These are phyloP conservation scores for Neria commutata DNA, from an alignment of 2,888 invertebrate genomes.

Conservation along the genomic window DNA sequence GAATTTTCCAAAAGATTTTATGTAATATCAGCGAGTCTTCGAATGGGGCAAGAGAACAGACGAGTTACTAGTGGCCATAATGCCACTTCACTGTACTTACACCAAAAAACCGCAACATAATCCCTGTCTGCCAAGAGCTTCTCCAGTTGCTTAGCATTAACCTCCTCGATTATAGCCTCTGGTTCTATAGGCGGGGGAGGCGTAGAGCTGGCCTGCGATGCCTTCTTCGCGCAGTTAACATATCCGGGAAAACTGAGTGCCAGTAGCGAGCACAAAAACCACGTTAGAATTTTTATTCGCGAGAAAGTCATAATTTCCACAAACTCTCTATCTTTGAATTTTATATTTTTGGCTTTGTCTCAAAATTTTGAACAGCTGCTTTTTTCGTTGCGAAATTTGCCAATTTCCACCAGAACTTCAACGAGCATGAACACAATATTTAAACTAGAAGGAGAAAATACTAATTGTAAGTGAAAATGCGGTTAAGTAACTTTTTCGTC, in stretches of 20 bases:
- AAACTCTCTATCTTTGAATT: slow-evolving; percentile 39
- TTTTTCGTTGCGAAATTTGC: slow-evolving; percentile 15
- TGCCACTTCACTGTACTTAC: slow-evolving; percentile 79
- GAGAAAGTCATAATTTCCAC: slow-evolving; percentile 63
- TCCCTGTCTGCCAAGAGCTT: slow-evolving; percentile 88
- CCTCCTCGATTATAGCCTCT: slow-evolving; percentile 89
- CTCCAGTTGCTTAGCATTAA: slow-evolving; percentile 90
- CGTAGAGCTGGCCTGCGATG: slow-evolving; percentile 56
- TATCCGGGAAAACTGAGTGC: slow-evolving; percentile 61
- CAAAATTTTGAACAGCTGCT: slow-evolving; percentile 21
- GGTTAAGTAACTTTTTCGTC: slow-evolving; percentile 23
- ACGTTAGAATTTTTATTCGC: slow-evolving; percentile 61
- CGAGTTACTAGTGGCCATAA: no score
- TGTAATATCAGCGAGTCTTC: no score
- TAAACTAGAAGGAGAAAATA: slow-evolving; percentile 23
- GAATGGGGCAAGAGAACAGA: no score
- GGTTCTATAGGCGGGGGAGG: slow-evolving; percentile 53
- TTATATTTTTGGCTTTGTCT: slow-evolving; percentile 30
- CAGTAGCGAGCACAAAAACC: slow-evolving; percentile 60
- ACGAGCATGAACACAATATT: slow-evolving; percentile 30
- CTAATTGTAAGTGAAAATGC: slow-evolving; percentile 20
- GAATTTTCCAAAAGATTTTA: slow-evolving; percentile 4
- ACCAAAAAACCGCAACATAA: slow-evolving; percentile 95
- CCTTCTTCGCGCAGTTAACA: slow-evolving; percentile 61
- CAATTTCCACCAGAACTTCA: slow-evolving; percentile 26